phyloP scores from a whole-genome alignment of 2,113 vertebrate genomes.

The Psophia crepitans region DNA sequence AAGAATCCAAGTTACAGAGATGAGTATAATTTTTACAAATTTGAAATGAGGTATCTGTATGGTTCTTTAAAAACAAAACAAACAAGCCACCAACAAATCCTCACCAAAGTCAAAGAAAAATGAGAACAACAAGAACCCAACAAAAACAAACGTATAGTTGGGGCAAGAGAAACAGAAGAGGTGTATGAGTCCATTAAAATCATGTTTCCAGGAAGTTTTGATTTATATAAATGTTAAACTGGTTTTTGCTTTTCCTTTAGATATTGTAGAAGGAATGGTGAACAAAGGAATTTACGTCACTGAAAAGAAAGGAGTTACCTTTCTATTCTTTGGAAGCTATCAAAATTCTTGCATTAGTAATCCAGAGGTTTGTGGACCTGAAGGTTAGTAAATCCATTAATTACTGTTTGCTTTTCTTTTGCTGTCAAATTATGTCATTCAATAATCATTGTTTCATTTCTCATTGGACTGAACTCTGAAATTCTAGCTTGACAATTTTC shows the following conservation, averaged over 20 bases:
- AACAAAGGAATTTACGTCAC: conserved; percentile 88
- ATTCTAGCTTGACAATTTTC: background rate
- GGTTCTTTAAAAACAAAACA: background rate
- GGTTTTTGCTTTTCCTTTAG: conserved; percentile 61
- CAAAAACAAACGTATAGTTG: background rate
- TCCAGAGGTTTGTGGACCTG: conserved; percentile 83
- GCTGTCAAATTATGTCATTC: background rate
- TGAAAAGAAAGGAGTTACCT: conserved; percentile 80
- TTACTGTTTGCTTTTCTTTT: background rate
- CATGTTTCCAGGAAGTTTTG: background rate
- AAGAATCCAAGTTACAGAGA: background rate
- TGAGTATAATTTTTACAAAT: background rate
- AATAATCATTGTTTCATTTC: background rate
- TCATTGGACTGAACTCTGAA: background rate
- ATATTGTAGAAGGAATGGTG: conserved; percentile 93
- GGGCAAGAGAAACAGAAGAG: background rate
- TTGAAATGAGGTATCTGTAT: background rate
- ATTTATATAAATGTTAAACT: background rate
- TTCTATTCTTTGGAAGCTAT: conserved; percentile 87
- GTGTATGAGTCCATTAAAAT: background rate
- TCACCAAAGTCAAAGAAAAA: background rate
- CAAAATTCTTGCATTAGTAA: conserved; percentile 89
- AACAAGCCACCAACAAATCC: background rate
- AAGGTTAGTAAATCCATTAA: conserved; percentile 76
- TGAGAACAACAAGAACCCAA: too few relatives aligned